Base-by-base conservation (phyloP, 2,888 invertebrate species). In the Eupithecia insigniata region DNA sequence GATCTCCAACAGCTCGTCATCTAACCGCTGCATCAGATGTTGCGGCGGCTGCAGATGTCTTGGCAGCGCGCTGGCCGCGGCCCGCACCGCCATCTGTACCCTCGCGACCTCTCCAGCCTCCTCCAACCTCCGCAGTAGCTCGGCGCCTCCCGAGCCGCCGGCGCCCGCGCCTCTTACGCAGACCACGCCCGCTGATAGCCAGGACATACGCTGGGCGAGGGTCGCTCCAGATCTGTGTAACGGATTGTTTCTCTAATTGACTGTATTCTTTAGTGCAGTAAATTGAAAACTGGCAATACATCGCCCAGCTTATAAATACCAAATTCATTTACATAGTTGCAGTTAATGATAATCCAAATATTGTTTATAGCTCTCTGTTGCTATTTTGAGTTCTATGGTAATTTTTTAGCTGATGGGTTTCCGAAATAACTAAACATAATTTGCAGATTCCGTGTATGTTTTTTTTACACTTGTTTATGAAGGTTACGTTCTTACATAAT, bases 61-160 rank as follows among this genome's bases (percentile, higher is more conserved):
- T 78, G 89, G 89, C 81, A 88, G 85, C 46, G 89, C 92, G 84
- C 76, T 82, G 70, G 85, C 87, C 72, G 88, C 88, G 74, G 93
- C 84, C 39, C 94, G 93, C 77, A 98, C 95, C 6, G 96, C 96
- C 80, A 96, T 96, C 88, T 98, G 98, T 74, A 98, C 97, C 80
- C 97, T 95, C 22, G 98, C 98, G 77, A 99, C 98, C 93, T 99
- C 99, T 85, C 97, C 96, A 90, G 98, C 98, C 90, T 99, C 99
- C 90, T 99, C 98, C 64, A 99, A 92, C 85, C 98, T 98, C 78
- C 98, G 96, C 69, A 98, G 93, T 83, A 98, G 73, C 92, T 98
- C 97, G 96, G 98, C 84, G 96, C 95, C 83, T 95, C 95, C 84
- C 75, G 83, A 86, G 80, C 82, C 62, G 96, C 96, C 97, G 39